Evolutionary conservation across 2,797 vertebrate species (phyloP).

Genomic region (Zenarchopterus dispar): DNA sequence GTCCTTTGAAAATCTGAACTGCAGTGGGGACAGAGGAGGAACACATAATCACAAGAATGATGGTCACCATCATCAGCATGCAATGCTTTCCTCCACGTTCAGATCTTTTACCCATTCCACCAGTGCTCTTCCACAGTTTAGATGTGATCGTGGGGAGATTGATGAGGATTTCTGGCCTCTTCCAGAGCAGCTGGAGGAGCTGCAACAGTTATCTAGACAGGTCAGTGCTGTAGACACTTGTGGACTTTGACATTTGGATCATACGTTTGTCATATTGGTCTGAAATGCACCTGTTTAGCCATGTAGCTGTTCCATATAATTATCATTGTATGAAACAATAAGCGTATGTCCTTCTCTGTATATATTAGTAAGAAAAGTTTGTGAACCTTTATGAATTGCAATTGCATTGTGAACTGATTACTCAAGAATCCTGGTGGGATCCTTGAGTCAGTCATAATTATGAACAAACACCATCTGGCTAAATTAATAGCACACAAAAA

Average conservation of each 20-base stretch:
- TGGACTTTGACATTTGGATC: not conserved
- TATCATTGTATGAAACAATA: not conserved
- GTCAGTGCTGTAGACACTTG: conserved; percentile 60
- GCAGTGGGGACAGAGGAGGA: conserved; percentile 9
- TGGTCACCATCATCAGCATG: conserved; percentile 12
- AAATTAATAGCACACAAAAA: too few relatives aligned
- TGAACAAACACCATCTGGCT: too few relatives aligned
- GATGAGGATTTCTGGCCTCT: conserved; percentile 91
- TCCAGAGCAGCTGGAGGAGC: conserved; percentile 85
- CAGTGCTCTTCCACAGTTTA: conserved; percentile 63
- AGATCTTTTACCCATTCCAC: conserved; percentile 58
- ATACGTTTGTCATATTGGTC: not conserved
- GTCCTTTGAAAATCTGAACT: conserved; percentile 61
- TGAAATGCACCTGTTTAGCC: not conserved
- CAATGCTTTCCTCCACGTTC: conserved; percentile 14
- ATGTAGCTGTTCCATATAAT: not conserved
- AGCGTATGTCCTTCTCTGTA: not conserved
- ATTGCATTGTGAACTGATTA: too few relatives aligned
- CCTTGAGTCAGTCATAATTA: too few relatives aligned
- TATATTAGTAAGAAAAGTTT: too few relatives aligned
- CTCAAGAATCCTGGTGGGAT: too few relatives aligned
- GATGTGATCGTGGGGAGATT: conserved; percentile 56
- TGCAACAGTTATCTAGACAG: conserved; percentile 84
- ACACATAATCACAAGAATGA: not conserved
- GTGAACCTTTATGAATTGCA: too few relatives aligned